A percentile compares a stretch with the other conserved stretches of the same genome.
These are phyloP conservation scores for Tuta absoluta DNA, from an alignment of 2,888 invertebrate species.

Conservation along the genomic window DNA sequence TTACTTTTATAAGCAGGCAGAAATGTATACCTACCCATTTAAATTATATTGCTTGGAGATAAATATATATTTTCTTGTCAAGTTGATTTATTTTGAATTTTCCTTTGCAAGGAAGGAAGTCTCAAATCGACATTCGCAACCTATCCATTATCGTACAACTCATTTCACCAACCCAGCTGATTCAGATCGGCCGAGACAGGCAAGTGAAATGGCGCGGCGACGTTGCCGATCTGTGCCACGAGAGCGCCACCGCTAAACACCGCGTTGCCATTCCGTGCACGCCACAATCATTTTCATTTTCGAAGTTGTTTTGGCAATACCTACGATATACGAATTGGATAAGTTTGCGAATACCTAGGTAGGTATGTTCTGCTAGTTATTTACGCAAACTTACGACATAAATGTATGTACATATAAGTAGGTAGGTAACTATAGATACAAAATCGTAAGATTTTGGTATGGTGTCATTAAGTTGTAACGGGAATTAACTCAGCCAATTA, in stretches of 20 bases:
- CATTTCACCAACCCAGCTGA: slow-evolving; percentile 27
- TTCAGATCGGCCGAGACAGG: slow-evolving; percentile 23
- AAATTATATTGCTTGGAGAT: no score
- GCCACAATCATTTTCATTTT: slow-evolving; percentile 54
- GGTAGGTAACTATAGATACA: slow-evolving; percentile 21
- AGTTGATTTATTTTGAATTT: background rate
- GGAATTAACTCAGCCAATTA: slow-evolving; percentile 44
- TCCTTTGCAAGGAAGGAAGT: background rate
- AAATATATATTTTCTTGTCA: background rate
- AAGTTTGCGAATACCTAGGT: slow-evolving; percentile 49
- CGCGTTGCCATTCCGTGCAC: slow-evolving; percentile 47
- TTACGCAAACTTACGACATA: background rate
- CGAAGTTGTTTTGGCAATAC: slow-evolving; percentile 63
- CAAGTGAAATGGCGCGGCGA: slow-evolving; percentile 50
- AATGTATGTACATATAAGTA: slow-evolving; percentile 24
- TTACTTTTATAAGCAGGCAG: no score
- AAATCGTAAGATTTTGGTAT: slow-evolving; percentile 25
- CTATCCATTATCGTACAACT: background rate
- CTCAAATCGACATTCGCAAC: background rate
- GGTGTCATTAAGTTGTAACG: slow-evolving; percentile 45
- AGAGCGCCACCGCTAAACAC: slow-evolving; percentile 28
- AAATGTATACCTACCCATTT: no score
- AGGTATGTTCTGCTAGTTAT: slow-evolving; percentile 19
- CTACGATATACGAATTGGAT: slow-evolving; percentile 48
- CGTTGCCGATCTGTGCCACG: slow-evolving; percentile 33